Conservation (phyloP, 2,797 vertebrate species). For the Sebastes cheni region DNA sequence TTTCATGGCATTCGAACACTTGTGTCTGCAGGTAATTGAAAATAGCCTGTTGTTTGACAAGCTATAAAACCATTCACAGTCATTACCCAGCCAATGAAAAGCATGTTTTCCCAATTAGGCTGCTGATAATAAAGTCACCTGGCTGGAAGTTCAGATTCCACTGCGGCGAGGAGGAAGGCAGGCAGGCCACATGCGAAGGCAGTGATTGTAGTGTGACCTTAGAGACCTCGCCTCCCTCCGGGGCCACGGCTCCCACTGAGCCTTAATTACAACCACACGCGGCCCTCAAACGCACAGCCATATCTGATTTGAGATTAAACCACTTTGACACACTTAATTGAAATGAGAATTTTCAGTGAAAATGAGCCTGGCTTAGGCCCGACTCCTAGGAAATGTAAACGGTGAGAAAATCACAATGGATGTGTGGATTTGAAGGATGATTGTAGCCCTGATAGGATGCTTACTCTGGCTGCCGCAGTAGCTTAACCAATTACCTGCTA, state of each 20-base stretch:
- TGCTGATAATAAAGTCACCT: slow-evolving; percentile 77
- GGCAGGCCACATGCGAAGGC: slow-evolving; percentile 52
- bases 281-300: slow-evolving; percentile 47
- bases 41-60: slow-evolving; percentile 78
- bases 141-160: slow-evolving; percentile 56
- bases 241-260: slow-evolving; percentile 58
- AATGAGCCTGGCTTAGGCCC: slow-evolving; percentile 16
- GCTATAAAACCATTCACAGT: slow-evolving; percentile 73
- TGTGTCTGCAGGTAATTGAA: slow-evolving; percentile 72
- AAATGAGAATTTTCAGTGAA: slow-evolving; percentile 54
- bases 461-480: slow-evolving; percentile 13
- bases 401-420: slow-evolving; percentile 24
- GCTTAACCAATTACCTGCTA: slow-evolving; percentile 58
- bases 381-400: slow-evolving; percentile 4
- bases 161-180: slow-evolving; percentile 6
- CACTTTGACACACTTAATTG: slow-evolving; percentile 57
- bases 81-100: slow-evolving; percentile 76
- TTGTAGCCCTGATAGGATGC: slow-evolving; percentile 24
- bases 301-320: slow-evolving; percentile 73
- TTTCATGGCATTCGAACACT: slow-evolving; percentile 63
- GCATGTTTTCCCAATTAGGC: slow-evolving; percentile 75
- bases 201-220: slow-evolving; percentile 67
- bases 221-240: slow-evolving; percentile 52
- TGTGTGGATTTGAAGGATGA: slow-evolving; percentile 21
- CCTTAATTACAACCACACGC: slow-evolving; percentile 66